Evolutionary conservation across 2,888 invertebrate genomes (phyloP).

Genomic region (Harpalus rufipes): DNA sequence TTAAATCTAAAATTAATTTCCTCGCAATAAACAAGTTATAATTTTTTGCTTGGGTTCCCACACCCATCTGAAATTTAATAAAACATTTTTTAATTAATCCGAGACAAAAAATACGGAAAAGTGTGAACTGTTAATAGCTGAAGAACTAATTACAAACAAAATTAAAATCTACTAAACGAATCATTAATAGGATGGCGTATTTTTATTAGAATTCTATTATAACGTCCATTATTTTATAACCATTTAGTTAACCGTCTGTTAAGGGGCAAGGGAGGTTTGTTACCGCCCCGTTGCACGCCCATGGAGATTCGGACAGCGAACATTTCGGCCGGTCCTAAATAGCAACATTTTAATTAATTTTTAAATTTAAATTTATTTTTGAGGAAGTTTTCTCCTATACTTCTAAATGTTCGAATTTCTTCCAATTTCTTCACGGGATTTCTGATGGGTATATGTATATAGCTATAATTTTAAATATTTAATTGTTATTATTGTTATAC

Average conservation of each 20-base stretch:
- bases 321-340: neutral
- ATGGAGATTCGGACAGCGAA: neutral
- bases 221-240: slow-evolving; percentile 63
- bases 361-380: too few species aligned
- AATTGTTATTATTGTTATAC: too few species aligned
- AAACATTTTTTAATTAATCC: slow-evolving; percentile 57
- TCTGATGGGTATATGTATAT: too few species aligned
- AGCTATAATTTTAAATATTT: too few species aligned
- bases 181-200: slow-evolving; percentile 17
- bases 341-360: too few species aligned
- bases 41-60: neutral
- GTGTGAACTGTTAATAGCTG: slow-evolving; percentile 58
- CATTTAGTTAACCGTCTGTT: slow-evolving; percentile 62
- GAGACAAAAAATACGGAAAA: slow-evolving; percentile 44
- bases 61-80: slow-evolving; percentile 50
- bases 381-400: too few species aligned
- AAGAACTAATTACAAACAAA: slow-evolving; percentile 53
- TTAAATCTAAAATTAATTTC: neutral
- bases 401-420: too few species aligned
- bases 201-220: slow-evolving; percentile 64
- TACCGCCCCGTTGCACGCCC: slow-evolving; percentile 50
- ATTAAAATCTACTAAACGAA: slow-evolving; percentile 58
- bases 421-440: too few species aligned
- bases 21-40: neutral
- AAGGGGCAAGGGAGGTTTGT: neutral